Base-by-base conservation (phyloP, 2,888 invertebrate species). In the Caenorhabditis macrosperma region DNA sequence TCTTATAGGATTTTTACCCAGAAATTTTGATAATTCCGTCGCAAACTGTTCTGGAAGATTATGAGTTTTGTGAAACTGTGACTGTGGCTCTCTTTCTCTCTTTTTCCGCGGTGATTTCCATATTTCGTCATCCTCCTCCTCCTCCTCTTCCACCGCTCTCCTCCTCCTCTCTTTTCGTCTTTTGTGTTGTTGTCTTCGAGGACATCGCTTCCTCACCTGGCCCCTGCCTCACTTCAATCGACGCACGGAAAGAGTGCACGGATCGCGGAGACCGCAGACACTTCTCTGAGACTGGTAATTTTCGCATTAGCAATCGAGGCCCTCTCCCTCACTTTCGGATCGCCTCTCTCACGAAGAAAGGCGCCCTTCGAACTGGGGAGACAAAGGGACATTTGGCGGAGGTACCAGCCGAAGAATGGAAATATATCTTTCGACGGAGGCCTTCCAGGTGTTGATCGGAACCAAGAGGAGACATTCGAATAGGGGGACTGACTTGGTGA, bases 231-330 rank as follows among this genome's bases (percentile, higher is more conserved):
- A 22, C 26, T 38, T 52, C 52, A 24, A 33, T 63, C 59, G 17
- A 12, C 26, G n/a, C n/a, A n/a, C n/a, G 9, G 64, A 64, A 17
- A 52, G 35, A 59, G 59, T 60, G 28, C 50, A 60, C 60, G 48
- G 60, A 59, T 57, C 33, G 41, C 24, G 24, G 64, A 50, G 50
- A 48, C n/a, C 35, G 52, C 10, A 26, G 68, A 69, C 28, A 35
- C 61, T 33, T 61, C 61, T 61, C 48, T 17, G 74, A 77, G 69
- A 77, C 77, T 71, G 71, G 64, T 71, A 69, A 78, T 78, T 78
- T 71, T 78, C 76, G 68, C 61, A 68, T 76, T 76, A 75, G 75
- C 66, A 75, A 75, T 60, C 64, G 75, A 52, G 55, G 30, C 44
- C 44, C 52, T 35, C 48, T 17, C 15, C 10, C 26, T 28, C n/a